Evolutionary conservation across 35 echinoderm and acorn worm species (phyloP).

Genomic region (Hemicentrotus pulcherrimus): DNA sequence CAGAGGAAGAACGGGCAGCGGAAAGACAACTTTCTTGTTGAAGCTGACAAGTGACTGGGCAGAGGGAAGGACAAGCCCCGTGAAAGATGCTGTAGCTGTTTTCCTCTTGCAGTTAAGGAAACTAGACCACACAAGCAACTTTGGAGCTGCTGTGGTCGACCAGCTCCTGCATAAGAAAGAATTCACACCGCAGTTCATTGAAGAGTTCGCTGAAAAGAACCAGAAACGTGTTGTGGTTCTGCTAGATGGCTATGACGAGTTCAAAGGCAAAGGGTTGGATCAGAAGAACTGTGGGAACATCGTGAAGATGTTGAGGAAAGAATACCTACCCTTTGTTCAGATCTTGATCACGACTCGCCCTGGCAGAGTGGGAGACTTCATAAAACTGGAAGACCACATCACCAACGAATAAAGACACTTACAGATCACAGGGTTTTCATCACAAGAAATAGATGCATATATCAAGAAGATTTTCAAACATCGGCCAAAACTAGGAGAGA

Average conservation of each 20-base stretch:
- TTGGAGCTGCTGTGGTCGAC: conserved; percentile 55
- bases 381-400: background rate
- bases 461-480: conserved; percentile 46
- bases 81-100: conserved; percentile 27
- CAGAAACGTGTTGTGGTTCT: conserved; percentile 55
- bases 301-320: conserved; percentile 50
- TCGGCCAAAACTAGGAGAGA: conserved; percentile 8
- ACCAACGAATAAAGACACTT: conserved; percentile 44
- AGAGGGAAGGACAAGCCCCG: background rate
- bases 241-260: conserved; percentile 70
- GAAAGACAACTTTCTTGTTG: conserved; percentile 60
- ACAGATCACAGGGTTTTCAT: conserved; percentile 49
- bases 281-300: conserved; percentile 43
- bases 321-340: conserved; percentile 22
- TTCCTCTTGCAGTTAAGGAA: conserved; percentile 57
- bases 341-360: conserved; percentile 58
- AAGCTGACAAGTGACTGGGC: conserved; percentile 57
- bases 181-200: conserved; percentile 8
- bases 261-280: conserved; percentile 53
- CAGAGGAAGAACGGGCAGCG: conserved; percentile 53
- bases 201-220: conserved; percentile 49
- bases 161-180: conserved; percentile 48
- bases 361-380: conserved; percentile 43
- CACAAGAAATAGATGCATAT: conserved; percentile 35
- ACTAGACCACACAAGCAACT: conserved; percentile 49